Percentiles rank a stretch among this genome's conserved stretches.
phyloP scores from a whole-genome alignment of 2,113 vertebrate species.

The Accipiter cooperii region DNA sequence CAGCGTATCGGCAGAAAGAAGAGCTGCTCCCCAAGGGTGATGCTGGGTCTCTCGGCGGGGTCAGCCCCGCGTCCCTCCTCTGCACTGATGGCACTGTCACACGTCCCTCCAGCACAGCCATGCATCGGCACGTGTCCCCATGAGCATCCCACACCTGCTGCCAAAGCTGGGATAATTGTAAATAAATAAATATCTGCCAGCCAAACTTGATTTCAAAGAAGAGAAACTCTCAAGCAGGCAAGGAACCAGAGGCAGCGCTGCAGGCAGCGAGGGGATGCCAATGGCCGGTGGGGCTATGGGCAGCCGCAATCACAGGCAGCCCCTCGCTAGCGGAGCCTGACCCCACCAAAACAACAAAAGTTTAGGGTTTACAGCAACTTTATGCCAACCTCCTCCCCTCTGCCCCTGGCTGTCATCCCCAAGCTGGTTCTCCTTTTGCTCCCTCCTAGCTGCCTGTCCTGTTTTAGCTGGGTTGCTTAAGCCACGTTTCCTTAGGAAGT shows the following conservation, averaged over 20 bases:
- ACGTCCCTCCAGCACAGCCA: neutral
- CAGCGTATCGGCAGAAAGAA: neutral
- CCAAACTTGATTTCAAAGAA: neutral
- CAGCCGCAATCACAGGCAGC: neutral
- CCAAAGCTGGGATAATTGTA: neutral
- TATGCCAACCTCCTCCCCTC: neutral
- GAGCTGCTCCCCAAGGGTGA: neutral
- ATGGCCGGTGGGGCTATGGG: rapidly evolving
- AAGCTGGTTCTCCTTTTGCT: neutral
- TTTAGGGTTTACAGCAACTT: neutral
- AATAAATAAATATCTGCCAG: neutral
- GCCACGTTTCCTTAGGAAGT: neutral
- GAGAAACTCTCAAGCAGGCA: neutral
- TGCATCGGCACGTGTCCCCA: rapidly evolving
- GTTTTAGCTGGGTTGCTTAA: neutral
- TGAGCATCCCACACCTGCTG: neutral
- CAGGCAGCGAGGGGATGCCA: neutral
- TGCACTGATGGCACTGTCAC: neutral
- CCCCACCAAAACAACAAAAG: neutral
- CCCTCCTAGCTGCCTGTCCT: neutral
- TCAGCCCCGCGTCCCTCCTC: neutral
- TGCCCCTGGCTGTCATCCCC: neutral
- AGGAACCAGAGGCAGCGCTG: rapidly evolving
- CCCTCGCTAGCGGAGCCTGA: rapidly evolving
- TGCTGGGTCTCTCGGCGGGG: rapidly evolving